Evolutionary conservation across 2,797 vertebrate genomes (phyloP), one percentile per base, ranked within the genome.

Genomic region (Gymnoscopelus microlampas): DNA sequence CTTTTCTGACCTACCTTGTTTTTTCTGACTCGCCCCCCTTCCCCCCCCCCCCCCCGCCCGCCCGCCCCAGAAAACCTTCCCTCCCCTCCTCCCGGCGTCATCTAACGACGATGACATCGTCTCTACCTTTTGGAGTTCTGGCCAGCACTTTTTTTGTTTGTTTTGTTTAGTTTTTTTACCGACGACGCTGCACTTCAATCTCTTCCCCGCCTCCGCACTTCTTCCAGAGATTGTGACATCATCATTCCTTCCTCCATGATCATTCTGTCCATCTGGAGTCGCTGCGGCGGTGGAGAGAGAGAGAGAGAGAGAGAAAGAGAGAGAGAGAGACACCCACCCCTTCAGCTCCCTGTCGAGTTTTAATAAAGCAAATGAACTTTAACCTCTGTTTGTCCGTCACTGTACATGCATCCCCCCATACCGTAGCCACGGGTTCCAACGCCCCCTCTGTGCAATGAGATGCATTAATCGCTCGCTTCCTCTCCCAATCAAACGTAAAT

Each of bases 241-340:
- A 44, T 35, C 58, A 39, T 74, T 59, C 66, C 57, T 49, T 73
- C 66, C 7, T 65, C 6, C n/a, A 10, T 44, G 39, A 44, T 44
- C 39, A 44, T 44, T 44, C 39, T 44, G 39, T 44, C 39, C 39
- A 1, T 44, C 39, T 44, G 39, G 39, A 44, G 50, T 51, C 13
- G 50, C n/a, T 7, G 50, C 4, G 4, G 50, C 4, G 50, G 3
- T 3, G 14, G 50, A 1, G 50, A 5, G 50, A 3, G 29, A 3
- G 29, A 3, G 4, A 32, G 29, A 3, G 49, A 15, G 50, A 13
- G 29, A 3, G 29, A 3, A 32, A 32, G 29, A 3, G 49, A 15
- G 50, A 13, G 50, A 13, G 3, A 8, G 47, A 8, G 1, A 12
- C 47, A 13, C 50, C n/a, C 50, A n/a, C 50, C n/a, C 50, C 50